phyloP scores from a whole-genome alignment of 2,113 vertebrate genomes.

The Columbina picui region DNA sequence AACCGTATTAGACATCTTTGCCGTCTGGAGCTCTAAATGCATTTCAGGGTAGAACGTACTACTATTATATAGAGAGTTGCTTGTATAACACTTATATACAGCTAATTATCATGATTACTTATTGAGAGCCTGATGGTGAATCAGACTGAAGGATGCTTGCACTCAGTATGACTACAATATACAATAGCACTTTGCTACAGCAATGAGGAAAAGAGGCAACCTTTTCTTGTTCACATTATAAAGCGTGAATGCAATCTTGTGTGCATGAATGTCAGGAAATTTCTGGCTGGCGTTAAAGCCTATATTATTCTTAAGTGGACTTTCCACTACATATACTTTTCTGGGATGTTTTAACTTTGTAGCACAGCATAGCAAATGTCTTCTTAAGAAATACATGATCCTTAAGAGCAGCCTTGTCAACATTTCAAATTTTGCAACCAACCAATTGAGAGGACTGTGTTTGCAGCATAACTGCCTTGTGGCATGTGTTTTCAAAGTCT shows the following conservation, averaged over 20 bases:
- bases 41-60: not conserved
- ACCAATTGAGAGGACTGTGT: not conserved
- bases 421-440: not conserved
- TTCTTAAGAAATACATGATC: not conserved
- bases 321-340: not conserved
- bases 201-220: not conserved
- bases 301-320: not conserved
- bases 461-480: not conserved
- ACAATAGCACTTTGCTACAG: not conserved
- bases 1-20: not conserved
- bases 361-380: not conserved
- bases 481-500: slow-evolving; percentile 26
- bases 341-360: not conserved
- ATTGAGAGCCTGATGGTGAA: not conserved
- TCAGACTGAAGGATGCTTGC: not conserved
- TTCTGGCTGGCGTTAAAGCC: not conserved
- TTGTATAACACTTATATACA: not conserved
- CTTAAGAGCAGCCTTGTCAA: not conserved
- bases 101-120: not conserved
- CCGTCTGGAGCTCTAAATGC: not conserved
- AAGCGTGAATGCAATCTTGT: not conserved
- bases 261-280: not conserved
- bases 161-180: not conserved
- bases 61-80: not conserved
- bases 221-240: not conserved